Base-by-base conservation (phyloP, 2,797 vertebrate genomes). In the Sebastes melanostomus region DNA sequence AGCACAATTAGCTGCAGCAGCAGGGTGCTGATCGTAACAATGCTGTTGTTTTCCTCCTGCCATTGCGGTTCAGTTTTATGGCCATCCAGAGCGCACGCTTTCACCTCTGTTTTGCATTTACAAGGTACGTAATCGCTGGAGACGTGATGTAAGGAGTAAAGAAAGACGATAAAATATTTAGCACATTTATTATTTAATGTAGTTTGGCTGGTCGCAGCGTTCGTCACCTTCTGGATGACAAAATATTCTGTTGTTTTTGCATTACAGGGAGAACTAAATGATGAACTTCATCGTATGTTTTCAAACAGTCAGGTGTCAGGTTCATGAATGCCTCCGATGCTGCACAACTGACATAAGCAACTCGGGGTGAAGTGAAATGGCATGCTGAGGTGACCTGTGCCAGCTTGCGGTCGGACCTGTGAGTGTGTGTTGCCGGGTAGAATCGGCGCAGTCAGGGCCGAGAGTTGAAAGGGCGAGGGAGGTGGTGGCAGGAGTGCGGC, bases 11-110 rank as follows among this genome's bases (percentile, higher is more conserved):
- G 91, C 92, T 78, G 59, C 34, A 90, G 74, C 93, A 88, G 89
- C 91, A 66, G 93, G 94, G 82, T 80, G 84, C 70, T 34, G 13
- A 76, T 73, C 79, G 91, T 94, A 94, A 95, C 93, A 92, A 89
- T 87, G 90, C 87, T 86, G 88, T 92, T 94, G 93, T 95, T 94
- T 92, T 93, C 91, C 90, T 92, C 82, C 71, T 85, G 85, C 90
- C 81, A 84, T 88, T 88, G 83, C 80, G 77, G 79, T 90, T 87
- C 73, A 24, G 79, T 94, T 95, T 95, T 94, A 95, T 75, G 62
- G 84, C 82, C 89, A 16, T 75, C 65, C 84, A 82, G 84, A 93
- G 89, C 76, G 70, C 83, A 86, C 82, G 58, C 76, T 89, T 90
- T 90, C 77, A 77, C 89, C 86, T 86, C 84, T 85, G 61, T 78